A percentile compares a stretch with the other conserved stretches of the same genome.
phyloP scores from a whole-genome alignment of 2,113 vertebrate species.

The Hiodon tergisus region DNA sequence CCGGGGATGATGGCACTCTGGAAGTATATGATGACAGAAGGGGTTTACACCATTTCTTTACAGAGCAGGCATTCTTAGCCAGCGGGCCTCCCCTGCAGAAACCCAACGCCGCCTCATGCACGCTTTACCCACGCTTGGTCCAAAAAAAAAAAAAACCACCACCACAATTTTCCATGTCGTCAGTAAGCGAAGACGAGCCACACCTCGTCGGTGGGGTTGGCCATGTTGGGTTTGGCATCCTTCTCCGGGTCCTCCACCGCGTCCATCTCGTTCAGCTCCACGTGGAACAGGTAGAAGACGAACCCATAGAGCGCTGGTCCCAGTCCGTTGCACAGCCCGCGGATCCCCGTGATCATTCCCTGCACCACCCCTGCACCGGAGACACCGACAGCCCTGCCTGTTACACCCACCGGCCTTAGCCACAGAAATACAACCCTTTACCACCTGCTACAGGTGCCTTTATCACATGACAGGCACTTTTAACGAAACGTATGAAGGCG shows the following conservation, averaged over 20 bases:
- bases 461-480: too few relatives aligned
- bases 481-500: too few relatives aligned
- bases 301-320: slow-evolving; percentile 81
- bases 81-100: too few relatives aligned
- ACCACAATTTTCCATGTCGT: background rate
- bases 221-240: slow-evolving; percentile 75
- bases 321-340: slow-evolving; percentile 81
- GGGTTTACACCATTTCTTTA: too few relatives aligned
- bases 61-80: too few relatives aligned
- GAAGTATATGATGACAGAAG: background rate
- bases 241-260: slow-evolving; percentile 67
- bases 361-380: slow-evolving; percentile 74
- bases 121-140: too few relatives aligned
- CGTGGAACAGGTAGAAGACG: slow-evolving; percentile 82
- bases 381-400: background rate
- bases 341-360: slow-evolving; percentile 86
- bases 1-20: slow-evolving; percentile 88
- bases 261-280: slow-evolving; percentile 75
- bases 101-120: too few relatives aligned
- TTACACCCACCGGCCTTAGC: background rate
- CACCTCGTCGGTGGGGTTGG: slow-evolving; percentile 85
- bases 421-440: background rate
- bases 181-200: background rate
- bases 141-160: too few relatives aligned
- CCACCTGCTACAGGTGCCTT: too few relatives aligned